Conservation (phyloP, 2,888 invertebrate species). For the Cabera pusaria region DNA sequence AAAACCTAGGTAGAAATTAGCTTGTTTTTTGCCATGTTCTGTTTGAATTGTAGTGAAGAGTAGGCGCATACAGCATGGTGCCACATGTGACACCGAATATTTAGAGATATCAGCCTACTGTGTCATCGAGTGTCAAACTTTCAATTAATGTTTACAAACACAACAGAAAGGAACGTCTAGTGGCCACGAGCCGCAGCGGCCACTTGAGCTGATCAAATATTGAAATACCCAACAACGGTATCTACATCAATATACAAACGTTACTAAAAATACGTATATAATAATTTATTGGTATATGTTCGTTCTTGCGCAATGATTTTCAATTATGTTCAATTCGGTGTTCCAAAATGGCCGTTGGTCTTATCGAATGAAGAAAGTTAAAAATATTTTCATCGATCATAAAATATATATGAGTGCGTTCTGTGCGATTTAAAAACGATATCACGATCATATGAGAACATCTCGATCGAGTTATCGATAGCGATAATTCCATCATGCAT, state of each 20-base stretch:
- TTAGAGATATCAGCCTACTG: slow-evolving; percentile 5
- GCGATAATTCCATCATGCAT: slow-evolving; percentile 16
- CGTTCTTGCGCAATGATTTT: slow-evolving; percentile 33
- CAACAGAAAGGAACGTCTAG: slow-evolving; percentile 47
- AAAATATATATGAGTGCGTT: slow-evolving; percentile 11
- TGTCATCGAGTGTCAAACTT: slow-evolving; percentile 26
- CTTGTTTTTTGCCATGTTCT: too few species aligned
- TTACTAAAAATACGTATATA: slow-evolving; percentile 32
- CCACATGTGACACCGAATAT: slow-evolving; percentile 5
- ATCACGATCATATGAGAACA: slow-evolving; percentile 9
- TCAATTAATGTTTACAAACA: slow-evolving; percentile 52
- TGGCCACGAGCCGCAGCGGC: slow-evolving; percentile 27
- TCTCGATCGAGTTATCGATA: slow-evolving; percentile 1
- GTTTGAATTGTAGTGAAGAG: too few species aligned
- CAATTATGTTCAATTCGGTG: slow-evolving; percentile 30
- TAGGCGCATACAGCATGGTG: too few species aligned
- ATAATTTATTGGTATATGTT: slow-evolving; percentile 33
- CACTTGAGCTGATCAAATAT: slow-evolving; percentile 41
- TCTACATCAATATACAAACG: slow-evolving; percentile 12
- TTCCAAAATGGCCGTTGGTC: slow-evolving; percentile 15
- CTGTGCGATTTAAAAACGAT: slow-evolving; percentile 6
- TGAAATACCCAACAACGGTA: slow-evolving; percentile 35
- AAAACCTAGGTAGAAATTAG: too few species aligned
- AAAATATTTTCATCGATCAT: slow-evolving; percentile 14
- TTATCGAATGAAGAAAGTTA: slow-evolving; percentile 21